Percentiles rank a stretch among this genome's conserved stretches.
phyloP scores from a whole-genome alignment of 2,113 vertebrate species.

The Tetraodon nigroviridis region DNA sequence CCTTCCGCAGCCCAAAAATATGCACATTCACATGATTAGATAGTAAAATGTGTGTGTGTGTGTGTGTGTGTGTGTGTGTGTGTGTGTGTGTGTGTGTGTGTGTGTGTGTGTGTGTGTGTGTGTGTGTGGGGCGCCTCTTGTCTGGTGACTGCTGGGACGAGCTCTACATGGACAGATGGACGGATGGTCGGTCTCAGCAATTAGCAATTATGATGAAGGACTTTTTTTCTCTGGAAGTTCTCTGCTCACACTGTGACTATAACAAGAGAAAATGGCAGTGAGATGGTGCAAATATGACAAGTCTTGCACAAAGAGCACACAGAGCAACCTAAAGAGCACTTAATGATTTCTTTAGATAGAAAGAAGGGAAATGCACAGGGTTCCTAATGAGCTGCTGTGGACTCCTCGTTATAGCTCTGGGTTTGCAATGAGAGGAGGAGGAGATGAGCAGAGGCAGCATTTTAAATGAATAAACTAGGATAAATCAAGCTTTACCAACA shows the following conservation, averaged over 20 bases:
- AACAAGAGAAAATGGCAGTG: background rate
- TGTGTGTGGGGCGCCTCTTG: no score
- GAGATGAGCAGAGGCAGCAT: background rate
- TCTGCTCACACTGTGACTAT: background rate
- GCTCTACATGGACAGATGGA: no score
- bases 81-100: no score
- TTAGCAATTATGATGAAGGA: conserved; percentile 1
- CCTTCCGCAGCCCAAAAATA: no score
- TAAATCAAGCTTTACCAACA: background rate
- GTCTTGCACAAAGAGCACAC: background rate
- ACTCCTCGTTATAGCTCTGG: conserved; percentile 27
- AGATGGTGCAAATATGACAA: conserved; percentile 5
- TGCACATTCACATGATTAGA: no score
- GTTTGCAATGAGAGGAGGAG: conserved; percentile 1
- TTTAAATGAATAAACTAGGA: background rate
- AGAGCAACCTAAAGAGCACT: conserved; percentile 20
- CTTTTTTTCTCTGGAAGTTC: background rate
- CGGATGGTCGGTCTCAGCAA: background rate
- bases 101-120: no score
- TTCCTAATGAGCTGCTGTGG: conserved; percentile 31
- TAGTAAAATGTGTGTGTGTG: no score
- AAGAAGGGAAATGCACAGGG: conserved; percentile 14
- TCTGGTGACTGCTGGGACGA: no score
- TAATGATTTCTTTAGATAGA: conserved; percentile 21
- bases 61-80: no score